Percentiles rank a stretch among this genome's conserved stretches.
These are phyloP conservation scores for Eilema griseolum DNA, from an alignment of 2,888 invertebrate genomes.

Conservation along the genomic window DNA sequence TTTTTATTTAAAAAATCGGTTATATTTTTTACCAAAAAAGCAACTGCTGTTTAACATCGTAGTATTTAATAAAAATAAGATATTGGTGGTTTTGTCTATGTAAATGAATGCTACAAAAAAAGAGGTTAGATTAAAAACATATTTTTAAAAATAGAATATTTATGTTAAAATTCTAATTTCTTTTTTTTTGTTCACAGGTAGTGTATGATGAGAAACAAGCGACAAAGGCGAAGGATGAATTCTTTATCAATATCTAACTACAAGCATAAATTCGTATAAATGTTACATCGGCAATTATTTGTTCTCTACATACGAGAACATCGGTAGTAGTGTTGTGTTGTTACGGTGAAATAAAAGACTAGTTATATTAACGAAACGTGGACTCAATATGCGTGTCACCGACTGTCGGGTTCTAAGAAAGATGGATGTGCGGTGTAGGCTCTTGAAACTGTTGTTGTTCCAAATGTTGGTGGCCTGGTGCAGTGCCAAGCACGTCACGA, in stretches of 20 bases:
- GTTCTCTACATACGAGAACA: constrained; percentile 34
- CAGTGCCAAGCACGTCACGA: constrained; percentile 74
- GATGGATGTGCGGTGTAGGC: constrained; percentile 79
- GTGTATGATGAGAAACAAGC: constrained; percentile 78
- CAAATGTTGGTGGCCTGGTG: constrained; percentile 80
- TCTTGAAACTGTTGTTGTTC: constrained; percentile 80
- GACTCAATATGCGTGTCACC: constrained; percentile 69
- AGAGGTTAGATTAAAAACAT: constrained; percentile 16
- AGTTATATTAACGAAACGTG: constrained; percentile 48
- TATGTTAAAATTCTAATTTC: background rate
- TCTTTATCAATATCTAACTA: constrained; percentile 78
- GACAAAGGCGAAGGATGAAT: constrained; percentile 69
- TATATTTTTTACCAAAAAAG: background rate
- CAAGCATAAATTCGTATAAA: constrained; percentile 75
- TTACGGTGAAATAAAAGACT: constrained; percentile 47
- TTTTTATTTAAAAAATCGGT: background rate
- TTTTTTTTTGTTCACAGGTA: constrained; percentile 73
- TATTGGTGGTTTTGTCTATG: background rate
- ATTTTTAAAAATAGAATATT: constrained; percentile 2
- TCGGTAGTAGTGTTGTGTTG: constrained; percentile 50
- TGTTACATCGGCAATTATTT: constrained; percentile 44
- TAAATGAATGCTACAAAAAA: constrained; percentile 2
- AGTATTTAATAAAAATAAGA: background rate
- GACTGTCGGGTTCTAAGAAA: constrained; percentile 72
- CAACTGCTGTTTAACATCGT: background rate